A percentile compares a stretch with the other conserved stretches of the same genome.
phyloP scores from a whole-genome alignment of 2,113 vertebrate genomes.

The Elanoides forficatus region DNA sequence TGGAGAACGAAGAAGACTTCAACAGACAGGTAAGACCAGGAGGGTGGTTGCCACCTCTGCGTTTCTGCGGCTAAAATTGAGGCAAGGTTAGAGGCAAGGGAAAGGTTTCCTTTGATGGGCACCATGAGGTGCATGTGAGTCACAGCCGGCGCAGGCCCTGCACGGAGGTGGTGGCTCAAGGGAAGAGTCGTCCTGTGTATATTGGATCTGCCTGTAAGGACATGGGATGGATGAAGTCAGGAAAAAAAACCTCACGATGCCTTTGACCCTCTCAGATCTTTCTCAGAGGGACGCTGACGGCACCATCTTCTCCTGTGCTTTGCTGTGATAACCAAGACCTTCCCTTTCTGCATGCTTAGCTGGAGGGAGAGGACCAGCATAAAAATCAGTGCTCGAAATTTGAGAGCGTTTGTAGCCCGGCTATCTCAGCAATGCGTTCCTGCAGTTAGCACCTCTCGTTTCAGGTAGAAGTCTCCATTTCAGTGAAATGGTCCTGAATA shows the following conservation, averaged over 20 bases:
- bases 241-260: rapidly evolving
- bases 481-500: not conserved
- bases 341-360: not conserved
- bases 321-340: not conserved
- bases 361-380: not conserved
- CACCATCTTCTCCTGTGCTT: not conserved
- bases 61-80: rapidly evolving
- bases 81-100: not conserved
- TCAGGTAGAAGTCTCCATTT: not conserved
- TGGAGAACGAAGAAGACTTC: slow-evolving; percentile 97
- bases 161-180: not conserved
- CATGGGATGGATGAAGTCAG: rapidly evolving
- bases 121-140: not conserved
- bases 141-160: rapidly evolving
- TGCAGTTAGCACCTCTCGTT: not conserved
- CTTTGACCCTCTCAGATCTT: not conserved
- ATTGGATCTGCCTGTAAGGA: not conserved
- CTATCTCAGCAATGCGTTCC: not conserved
- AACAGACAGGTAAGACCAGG: slow-evolving; percentile 83
- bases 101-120: not conserved
- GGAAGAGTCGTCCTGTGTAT: not conserved
- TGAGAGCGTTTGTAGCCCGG: not conserved
- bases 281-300: rapidly evolving
- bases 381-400: not conserved
- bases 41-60: not conserved